These are phyloP conservation scores for Drosophila subquinaria DNA, from an alignment of 2,888 invertebrate genomes.

Conservation along the genomic window DNA sequence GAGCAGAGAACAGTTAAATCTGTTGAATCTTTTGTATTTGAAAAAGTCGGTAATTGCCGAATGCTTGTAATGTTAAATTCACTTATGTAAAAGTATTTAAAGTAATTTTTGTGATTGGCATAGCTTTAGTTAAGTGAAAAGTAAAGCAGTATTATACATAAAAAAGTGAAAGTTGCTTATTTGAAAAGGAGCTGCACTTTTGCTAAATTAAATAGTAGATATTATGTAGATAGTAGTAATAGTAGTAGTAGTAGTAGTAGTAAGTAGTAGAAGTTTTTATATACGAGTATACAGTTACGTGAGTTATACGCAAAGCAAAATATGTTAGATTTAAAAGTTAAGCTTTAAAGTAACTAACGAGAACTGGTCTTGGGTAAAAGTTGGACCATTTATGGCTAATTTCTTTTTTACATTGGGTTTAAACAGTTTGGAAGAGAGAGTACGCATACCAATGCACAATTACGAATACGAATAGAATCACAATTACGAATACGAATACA, in stretches of 20 bases:
- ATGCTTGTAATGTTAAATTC: not conserved
- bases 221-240: not conserved
- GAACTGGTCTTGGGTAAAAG: constrained; percentile 24
- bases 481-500: constrained; percentile 38
- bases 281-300: constrained; percentile 30
- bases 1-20: not conserved
- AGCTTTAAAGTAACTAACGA: constrained; percentile 24
- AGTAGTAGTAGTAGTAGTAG: constrained; percentile 1
- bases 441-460: constrained; percentile 47
- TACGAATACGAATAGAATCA: constrained; percentile 36
- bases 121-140: constrained; percentile 21
- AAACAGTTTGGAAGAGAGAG: constrained; percentile 31
- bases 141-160: constrained; percentile 27
- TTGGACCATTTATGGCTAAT: constrained; percentile 32
- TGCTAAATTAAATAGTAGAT: constrained; percentile 4
- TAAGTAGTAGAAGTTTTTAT: constrained; percentile 8
- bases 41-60: constrained; percentile 13
- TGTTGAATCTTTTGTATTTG: constrained; percentile 1
- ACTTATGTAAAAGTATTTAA: constrained; percentile 2
- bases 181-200: constrained; percentile 38
- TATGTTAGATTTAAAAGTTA: constrained; percentile 20
- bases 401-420: constrained; percentile 27
- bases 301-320: constrained; percentile 49
- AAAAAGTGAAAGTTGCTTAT: constrained; percentile 23
- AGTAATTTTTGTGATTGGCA: constrained; percentile 17